Evolutionary conservation across 2,888 invertebrate genomes (phyloP).

Genomic region (Azorinus chamasolen): DNA sequence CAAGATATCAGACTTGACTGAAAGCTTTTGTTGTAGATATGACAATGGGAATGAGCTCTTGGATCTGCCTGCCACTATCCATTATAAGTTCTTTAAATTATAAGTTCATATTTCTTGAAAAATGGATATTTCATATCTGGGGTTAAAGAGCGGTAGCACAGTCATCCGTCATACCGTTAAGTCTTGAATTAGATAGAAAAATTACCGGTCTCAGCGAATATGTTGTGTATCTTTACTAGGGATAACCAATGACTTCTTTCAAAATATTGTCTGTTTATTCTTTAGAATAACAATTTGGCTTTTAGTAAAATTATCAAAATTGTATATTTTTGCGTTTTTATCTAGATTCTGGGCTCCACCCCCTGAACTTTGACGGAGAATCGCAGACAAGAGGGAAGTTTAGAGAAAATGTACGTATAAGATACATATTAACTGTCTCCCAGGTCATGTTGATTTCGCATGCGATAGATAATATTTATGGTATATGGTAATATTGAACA

Average conservation of each 20-base stretch:
- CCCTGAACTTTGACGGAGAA: constrained; percentile 32
- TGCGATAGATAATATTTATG: constrained; percentile 38
- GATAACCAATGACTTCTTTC: constrained; percentile 42
- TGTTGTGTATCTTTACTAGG: constrained; percentile 43
- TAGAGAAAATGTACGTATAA: constrained; percentile 19
- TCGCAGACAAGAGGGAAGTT: constrained; percentile 6
- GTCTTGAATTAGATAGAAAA: constrained; percentile 58
- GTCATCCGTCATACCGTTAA: constrained; percentile 34
- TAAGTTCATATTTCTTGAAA: constrained; percentile 57
- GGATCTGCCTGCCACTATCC: no score
- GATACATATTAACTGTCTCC: constrained; percentile 46
- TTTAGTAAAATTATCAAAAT: constrained; percentile 66
- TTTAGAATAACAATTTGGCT: constrained; percentile 56
- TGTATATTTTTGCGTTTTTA: constrained; percentile 45
- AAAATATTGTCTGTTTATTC: constrained; percentile 36
- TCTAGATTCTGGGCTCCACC: constrained; percentile 29
- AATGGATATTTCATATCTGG: constrained; percentile 34
- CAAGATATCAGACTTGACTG: no score
- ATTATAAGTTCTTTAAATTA: constrained; percentile 31
- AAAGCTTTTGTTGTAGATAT: no score
- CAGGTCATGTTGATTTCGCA: constrained; percentile 31
- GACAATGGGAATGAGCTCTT: no score
- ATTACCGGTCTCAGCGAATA: constrained; percentile 25
- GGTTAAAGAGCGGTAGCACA: constrained; percentile 29
- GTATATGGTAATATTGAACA: constrained; percentile 55